Conservation (phyloP, 2,797 vertebrate species). For the Manis crassicaudata region DNA sequence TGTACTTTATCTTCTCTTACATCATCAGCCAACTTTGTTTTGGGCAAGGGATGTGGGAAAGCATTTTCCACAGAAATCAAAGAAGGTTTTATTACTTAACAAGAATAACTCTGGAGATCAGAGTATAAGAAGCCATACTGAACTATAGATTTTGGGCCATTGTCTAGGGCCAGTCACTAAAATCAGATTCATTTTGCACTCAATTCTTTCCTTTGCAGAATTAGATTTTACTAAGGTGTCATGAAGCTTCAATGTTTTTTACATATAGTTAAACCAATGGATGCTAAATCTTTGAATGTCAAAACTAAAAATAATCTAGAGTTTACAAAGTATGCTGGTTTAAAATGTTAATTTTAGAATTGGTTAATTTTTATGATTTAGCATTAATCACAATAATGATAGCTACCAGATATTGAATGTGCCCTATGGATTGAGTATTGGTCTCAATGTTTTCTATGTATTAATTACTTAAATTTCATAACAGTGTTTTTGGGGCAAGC, state of each 20-base stretch:
- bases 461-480: background rate
- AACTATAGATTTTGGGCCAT: background rate
- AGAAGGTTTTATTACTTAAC: background rate
- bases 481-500: background rate
- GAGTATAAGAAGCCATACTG: background rate
- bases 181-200: background rate
- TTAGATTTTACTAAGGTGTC: background rate
- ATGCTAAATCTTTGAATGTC: background rate
- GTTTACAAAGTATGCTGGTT: background rate
- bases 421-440: background rate
- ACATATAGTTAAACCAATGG: background rate
- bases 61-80: conserved; percentile 19
- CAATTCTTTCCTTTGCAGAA: conserved; percentile 27
- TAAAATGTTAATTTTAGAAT: conserved; percentile 32
- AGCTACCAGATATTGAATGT: background rate
- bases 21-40: conserved; percentile 12
- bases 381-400: background rate
- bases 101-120: background rate
- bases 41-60: background rate
- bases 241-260: background rate
- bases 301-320: background rate
- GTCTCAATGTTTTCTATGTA: background rate
- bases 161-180: background rate
- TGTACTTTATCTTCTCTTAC: conserved; percentile 45
- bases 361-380: background rate